A percentile compares a stretch with the other conserved stretches of the same genome.
These are phyloP conservation scores for Lamellibrachia columna DNA, from an alignment of 2,888 invertebrate species.

Conservation along the genomic window DNA sequence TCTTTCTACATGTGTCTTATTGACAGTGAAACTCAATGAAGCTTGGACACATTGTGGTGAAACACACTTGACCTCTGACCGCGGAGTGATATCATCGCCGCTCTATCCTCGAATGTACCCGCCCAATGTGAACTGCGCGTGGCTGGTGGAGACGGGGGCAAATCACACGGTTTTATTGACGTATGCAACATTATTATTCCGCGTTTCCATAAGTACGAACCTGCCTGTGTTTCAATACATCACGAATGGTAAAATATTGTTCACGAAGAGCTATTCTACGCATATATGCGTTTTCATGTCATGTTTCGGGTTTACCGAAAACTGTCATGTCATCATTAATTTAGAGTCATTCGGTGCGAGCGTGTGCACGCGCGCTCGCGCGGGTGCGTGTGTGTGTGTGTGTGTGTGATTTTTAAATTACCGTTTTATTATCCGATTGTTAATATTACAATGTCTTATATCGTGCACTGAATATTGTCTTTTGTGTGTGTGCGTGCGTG, in stretches of 20 bases:
- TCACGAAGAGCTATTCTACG: not conserved
- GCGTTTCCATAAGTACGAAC: too few relatives aligned
- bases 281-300: not conserved
- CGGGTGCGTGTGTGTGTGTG: not conserved
- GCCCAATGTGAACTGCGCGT: slow-evolving; percentile 34
- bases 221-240: too few relatives aligned
- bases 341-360: not conserved
- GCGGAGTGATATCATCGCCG: slow-evolving; percentile 38
- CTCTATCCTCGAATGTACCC: slow-evolving; percentile 39
- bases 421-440: too few relatives aligned
- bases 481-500: not conserved
- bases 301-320: not conserved
- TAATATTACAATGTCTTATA: too few relatives aligned
- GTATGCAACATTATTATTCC: slow-evolving; percentile 21
- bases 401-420: too few relatives aligned
- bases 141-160: slow-evolving; percentile 30
- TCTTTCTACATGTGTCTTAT: too few relatives aligned
- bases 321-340: not conserved
- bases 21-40: slow-evolving; percentile 22
- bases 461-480: too few relatives aligned
- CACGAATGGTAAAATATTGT: not conserved
- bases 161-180: slow-evolving; percentile 35
- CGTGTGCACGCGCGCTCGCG: too few relatives aligned
- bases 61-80: slow-evolving; percentile 21
- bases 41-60: slow-evolving; percentile 38